Evolutionary conservation across 2,113 vertebrate species (phyloP).

Genomic region (Alosa alosa): DNA sequence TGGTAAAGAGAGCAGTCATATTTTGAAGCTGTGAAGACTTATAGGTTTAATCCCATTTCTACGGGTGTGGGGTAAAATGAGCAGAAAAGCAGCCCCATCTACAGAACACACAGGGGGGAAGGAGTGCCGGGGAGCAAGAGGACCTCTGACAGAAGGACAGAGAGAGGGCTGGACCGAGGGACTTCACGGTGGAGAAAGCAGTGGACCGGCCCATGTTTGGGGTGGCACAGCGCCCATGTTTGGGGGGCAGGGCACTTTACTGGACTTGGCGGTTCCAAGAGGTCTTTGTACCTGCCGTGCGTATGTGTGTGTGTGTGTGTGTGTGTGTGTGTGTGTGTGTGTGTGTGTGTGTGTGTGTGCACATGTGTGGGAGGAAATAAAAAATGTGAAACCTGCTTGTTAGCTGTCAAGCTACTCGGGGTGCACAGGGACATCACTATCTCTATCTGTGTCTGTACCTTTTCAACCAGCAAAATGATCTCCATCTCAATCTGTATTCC

Average conservation of each 20-base stretch:
- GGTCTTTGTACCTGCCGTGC: constrained; percentile 87
- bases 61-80: not conserved
- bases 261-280: constrained; percentile 83
- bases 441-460: too few species aligned
- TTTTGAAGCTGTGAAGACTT: not conserved
- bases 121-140: too few species aligned
- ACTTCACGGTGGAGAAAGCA: constrained; percentile 99
- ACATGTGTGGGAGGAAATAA: not conserved
- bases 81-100: not conserved
- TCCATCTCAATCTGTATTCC: too few species aligned
- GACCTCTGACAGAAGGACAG: too few species aligned
- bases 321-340: constrained; percentile 4
- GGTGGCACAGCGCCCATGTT: constrained; percentile 98
- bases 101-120: not conserved
- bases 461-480: too few species aligned
- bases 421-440: too few species aligned
- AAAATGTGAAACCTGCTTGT: not conserved
- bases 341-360: not conserved
- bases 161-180: constrained; percentile 88
- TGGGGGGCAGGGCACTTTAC: constrained; percentile 92
- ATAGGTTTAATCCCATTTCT: too few species aligned
- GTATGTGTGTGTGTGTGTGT: not conserved
- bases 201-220: constrained; percentile 95
- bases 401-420: not conserved
- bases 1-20: not conserved